Conservation (phyloP, 2,113 vertebrate species). For the Apodemus sylvaticus region DNA sequence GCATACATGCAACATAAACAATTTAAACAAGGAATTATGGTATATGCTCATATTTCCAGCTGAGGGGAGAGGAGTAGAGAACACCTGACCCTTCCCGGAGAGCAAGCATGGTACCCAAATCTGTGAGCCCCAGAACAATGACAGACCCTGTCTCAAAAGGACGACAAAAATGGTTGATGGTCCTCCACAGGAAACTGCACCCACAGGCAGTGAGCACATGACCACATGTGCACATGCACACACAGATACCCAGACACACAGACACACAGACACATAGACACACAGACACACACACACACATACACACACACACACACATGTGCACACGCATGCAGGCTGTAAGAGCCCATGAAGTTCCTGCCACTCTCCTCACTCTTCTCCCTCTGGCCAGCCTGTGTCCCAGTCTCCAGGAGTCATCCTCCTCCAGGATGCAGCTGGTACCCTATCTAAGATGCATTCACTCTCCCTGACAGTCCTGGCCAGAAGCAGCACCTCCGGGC, state of each 20-base stretch:
- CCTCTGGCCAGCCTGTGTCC: neutral
- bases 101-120: neutral
- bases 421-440: neutral
- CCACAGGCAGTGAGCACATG: no score
- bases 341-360: neutral
- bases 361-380: fast-evolving
- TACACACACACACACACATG: no score
- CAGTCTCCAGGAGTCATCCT: neutral
- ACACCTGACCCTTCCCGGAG: neutral
- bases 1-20: neutral
- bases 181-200: neutral
- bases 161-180: neutral
- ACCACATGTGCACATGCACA: neutral
- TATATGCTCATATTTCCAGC: neutral
- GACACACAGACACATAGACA: no score
- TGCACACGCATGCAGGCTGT: fast-evolving
- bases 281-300: neutral
- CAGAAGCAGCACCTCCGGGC: fast-evolving
- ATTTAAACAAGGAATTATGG: neutral
- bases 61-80: no score
- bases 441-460: neutral
- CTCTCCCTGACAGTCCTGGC: no score
- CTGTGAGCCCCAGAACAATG: neutral
- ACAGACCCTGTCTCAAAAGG: neutral
- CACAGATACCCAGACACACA: no score